Evolutionary conservation across 2,888 invertebrate species (phyloP), one percentile per base, ranked within the genome.

Genomic region (Carabus problematicus): DNA sequence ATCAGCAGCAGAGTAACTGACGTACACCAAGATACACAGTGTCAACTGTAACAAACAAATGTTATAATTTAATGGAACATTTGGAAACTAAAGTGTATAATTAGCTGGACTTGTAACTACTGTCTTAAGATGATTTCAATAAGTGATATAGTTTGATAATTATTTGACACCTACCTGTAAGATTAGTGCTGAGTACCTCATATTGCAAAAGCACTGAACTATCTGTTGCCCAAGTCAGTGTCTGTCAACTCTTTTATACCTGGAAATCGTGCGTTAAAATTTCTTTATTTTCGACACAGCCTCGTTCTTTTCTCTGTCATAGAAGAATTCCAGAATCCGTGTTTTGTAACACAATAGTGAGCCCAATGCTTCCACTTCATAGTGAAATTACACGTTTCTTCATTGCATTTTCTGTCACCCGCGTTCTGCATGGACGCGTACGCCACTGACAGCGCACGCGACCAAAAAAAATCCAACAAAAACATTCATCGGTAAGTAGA

Each of bases 211-310:
- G 68, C 68, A 14, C 41, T 61, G 61, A 68, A 68, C 61, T 61
- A 61, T 61, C 61, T 68, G 68, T 68, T 68, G 68, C 54, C 12
- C 29, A 60, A 54, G 29, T 4, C 42, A 8, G 54, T 41, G 12
- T 19, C 11, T 49, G 43, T 60, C 54, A 68, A 68, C 60, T 52
- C 73, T 72, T 73, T 71, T 73, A 72, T 73, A 73, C 60, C 58
- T 69, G 41, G 19, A 29, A 29, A 42, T 52, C 47, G 54, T 49
- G 70, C 68, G 52, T 54, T 64, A 40, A 59, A 70, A 70, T 70
- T 73, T 70, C 64, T 72, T 71, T 71, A 64, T 71, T 73, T 72
- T 72, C 71, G 71, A 67, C 71, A 67, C 69, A 70, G 71, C 70
- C 54, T 71, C 71, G 63, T 71, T 64, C 72, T 61, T 72, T 70